Base-by-base conservation (phyloP, 2,113 vertebrate species). In the Antigone vipio region DNA sequence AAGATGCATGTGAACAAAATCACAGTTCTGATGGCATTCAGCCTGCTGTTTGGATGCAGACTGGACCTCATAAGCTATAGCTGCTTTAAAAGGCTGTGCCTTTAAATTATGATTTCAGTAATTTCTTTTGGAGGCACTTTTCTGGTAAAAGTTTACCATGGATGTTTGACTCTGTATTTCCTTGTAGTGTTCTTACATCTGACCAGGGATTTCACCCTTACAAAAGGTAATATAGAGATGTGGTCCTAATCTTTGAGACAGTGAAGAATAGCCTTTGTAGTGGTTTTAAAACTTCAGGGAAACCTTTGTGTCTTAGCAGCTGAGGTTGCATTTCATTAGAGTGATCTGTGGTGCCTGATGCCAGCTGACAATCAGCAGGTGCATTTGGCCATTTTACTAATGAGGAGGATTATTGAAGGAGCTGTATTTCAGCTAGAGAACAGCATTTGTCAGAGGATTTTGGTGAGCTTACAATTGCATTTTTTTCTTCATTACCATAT, bases 281-380 rank as follows among this genome's bases (percentile, higher is more conserved):
- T 35, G 77, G 72, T 4, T 29, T 42, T n/a, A 35, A 32, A 56
- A 15, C 77, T 92, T 64, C 27, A 76, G 86, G 86, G 71, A 69
- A 64, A 11, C 50, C 63, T 69, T 55, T 74, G 66, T 9, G 11
- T 69, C 53, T 53, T 1, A 90, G 83, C 67, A 81, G 89, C 84
- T 92, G 84, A 81, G 78, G 64, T 19, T 81, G 68, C 27, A 5
- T 66, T 89, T 96, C 92, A 93, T 97, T 94, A 79, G 77, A 95
- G 94, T 94, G 93, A 40, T 40, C 47, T 30, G 77, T 0, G 2
- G 49, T 60, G 69, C 91, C 92, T 93, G 59, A 29, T 87, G 95
- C 97, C 97, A 97, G 94, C 95, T 96, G 97, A 92, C 73, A 40
- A 12, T 91, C 95, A 83, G 80, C 83, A 85, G 87, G 92, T 96